A percentile compares a stretch with the other conserved stretches of the same genome.
Conservation (phyloP, 2,797 vertebrate species). For the Vipera latastei region DNA sequence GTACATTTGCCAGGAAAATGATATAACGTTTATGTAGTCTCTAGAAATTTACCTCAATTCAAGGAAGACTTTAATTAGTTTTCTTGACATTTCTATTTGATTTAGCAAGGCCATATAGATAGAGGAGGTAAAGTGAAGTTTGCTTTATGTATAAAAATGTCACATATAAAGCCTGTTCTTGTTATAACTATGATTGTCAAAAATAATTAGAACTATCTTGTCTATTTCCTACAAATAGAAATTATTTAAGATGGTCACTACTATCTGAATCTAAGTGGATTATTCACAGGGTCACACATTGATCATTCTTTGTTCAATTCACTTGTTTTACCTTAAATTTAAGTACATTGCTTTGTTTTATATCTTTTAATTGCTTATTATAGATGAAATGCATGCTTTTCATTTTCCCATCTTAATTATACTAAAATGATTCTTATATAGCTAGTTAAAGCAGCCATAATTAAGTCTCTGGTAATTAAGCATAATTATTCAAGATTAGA, state of each 20-base stretch:
- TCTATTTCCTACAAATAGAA: background rate
- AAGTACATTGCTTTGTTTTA: background rate
- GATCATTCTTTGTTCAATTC: background rate
- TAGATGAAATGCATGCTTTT: background rate
- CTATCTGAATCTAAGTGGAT: background rate
- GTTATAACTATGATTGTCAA: background rate
- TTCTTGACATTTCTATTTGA: background rate
- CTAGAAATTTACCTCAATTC: background rate
- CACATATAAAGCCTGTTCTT: background rate
- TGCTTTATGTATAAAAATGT: background rate
- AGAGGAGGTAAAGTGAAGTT: background rate
- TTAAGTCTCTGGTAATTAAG: conserved; percentile 39
- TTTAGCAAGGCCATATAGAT: background rate
- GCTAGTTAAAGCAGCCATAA: conserved; percentile 20
- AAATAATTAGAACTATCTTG: background rate
- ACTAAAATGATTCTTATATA: conserved; percentile 40
- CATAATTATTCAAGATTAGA: conserved; percentile 38
- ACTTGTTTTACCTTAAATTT: background rate
- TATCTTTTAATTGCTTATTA: background rate
- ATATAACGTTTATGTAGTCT: background rate
- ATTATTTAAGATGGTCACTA: background rate
- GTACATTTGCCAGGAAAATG: background rate
- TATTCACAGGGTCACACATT: background rate
- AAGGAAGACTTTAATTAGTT: background rate
- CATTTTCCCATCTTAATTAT: background rate